Percentiles rank a stretch among this genome's conserved stretches.
Conservation (phyloP, 2,113 vertebrate species). For the Gadus chalcogrammus region DNA sequence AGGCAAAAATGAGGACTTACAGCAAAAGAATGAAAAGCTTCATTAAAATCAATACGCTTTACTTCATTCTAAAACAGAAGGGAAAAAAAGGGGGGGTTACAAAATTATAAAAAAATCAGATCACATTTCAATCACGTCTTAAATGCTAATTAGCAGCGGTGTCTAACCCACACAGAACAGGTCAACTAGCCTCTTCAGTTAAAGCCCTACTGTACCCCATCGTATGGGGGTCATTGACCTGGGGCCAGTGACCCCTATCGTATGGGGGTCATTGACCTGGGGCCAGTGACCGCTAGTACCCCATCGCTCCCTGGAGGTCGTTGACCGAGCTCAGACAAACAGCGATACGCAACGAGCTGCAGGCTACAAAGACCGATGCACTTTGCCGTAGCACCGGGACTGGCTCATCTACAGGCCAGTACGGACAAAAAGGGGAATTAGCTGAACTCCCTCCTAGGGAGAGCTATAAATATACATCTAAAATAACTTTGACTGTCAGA, state of each 20-base stretch:
- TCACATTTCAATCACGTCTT: slow-evolving; percentile 40
- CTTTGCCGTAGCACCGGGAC: slow-evolving; percentile 8
- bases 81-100: slow-evolving; percentile 59
- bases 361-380: slow-evolving; percentile 36
- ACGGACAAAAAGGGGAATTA: slow-evolving; percentile 7
- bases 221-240: not conserved
- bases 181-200: not conserved
- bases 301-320: not conserved
- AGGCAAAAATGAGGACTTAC: slow-evolving; percentile 77
- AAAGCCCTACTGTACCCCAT: too few species aligned
- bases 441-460: not conserved
- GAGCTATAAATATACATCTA: not conserved
- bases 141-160: not conserved
- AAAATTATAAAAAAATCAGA: slow-evolving; percentile 36
- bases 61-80: slow-evolving; percentile 79
- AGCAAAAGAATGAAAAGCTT: slow-evolving; percentile 84
- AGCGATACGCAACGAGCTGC: slow-evolving; percentile 32
- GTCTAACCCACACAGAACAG: not conserved
- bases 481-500: too few species aligned
- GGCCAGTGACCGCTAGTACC: not conserved
- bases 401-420: not conserved
- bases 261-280: not conserved
- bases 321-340: not conserved
- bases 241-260: slow-evolving; percentile 3
- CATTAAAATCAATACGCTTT: slow-evolving; percentile 83